Evolutionary conservation across 1,140 invertebrate genomes (phyloP), one percentile per base, ranked within the genome.

Genomic region (Drosophila mauritiana): DNA sequence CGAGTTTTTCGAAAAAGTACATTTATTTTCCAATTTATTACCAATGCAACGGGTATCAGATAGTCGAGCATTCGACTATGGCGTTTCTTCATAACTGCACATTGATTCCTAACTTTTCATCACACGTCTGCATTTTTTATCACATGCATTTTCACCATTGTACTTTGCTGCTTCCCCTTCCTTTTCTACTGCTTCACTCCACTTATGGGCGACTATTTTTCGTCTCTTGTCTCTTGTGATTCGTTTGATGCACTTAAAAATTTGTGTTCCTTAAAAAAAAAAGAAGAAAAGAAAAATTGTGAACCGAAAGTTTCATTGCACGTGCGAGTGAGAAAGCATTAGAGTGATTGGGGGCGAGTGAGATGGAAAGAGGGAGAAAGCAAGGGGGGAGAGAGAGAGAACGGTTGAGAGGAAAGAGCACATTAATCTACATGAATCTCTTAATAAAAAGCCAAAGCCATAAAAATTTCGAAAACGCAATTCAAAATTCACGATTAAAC

Each of bases 381-480:
- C 40, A 13, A 17, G 34, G 34, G 46, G 56, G 57, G 31, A 69
- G 48, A 56, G 43, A 74, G 40, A 75, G 67, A 85, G 78, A 85
- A 85, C 78, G 80, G 74, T 82, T 70, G 68, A 86, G 78, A 78
- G 73, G 82, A 86, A 86, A 86, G 62, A 89, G 80, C 80, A 89
- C 64, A 89, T 83, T 70, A 68, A 79, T 69, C 39, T 78, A 86
- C 62, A 81, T 69, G 53, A 89, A 84, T 62, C 58, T 70, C 67
- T 61, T 63, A 77, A 79, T 76, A 89, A 89, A 84, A 88, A 89
- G 83, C 83, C 83, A 88, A 88, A 89, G 76, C 61, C 83, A 83
- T 72, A 49, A 13, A 63, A 85, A 74, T 89, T 88, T 68, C 58
- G 56, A 65, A n/a, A 80, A 77, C 42, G 48, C 64, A 52, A 59